Evolutionary conservation across 2,888 invertebrate genomes (phyloP).

Genomic region (Rhagonycha lutea): DNA sequence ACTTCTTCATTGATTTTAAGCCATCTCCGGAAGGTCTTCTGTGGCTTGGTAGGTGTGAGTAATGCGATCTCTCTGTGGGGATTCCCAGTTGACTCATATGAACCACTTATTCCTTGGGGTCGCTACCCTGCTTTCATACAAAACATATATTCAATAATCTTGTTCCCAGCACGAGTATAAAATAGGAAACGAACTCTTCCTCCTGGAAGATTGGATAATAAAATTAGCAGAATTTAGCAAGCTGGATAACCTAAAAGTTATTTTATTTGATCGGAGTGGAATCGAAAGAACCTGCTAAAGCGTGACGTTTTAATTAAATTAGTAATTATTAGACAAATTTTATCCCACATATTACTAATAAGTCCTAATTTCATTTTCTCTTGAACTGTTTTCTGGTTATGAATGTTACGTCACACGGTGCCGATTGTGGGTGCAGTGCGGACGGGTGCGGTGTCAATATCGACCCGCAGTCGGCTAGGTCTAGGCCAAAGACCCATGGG

Average conservation of each 20-base stretch:
- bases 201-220: background rate
- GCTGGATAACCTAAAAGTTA: background rate
- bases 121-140: conserved; percentile 18
- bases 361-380: background rate
- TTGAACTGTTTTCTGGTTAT: background rate
- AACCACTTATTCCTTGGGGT: conserved; percentile 19
- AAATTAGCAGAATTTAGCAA: background rate
- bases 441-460: conserved; percentile 33
- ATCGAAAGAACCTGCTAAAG: background rate
- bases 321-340: background rate
- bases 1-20: background rate
- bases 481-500: conserved; percentile 60
- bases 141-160: conserved; percentile 13
- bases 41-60: conserved; percentile 6
- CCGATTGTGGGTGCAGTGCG: conserved; percentile 28
- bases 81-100: conserved; percentile 31
- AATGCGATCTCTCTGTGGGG: conserved; percentile 31
- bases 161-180: conserved; percentile 8
- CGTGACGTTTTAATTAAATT: background rate
- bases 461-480: conserved; percentile 44
- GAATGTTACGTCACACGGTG: conserved; percentile 19
- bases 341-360: background rate
- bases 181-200: background rate
- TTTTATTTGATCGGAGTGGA: background rate
- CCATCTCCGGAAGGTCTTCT: conserved; percentile 8